Evolutionary conservation across 2,113 vertebrate genomes (phyloP).

Genomic region (Callopanchax toddi): DNA sequence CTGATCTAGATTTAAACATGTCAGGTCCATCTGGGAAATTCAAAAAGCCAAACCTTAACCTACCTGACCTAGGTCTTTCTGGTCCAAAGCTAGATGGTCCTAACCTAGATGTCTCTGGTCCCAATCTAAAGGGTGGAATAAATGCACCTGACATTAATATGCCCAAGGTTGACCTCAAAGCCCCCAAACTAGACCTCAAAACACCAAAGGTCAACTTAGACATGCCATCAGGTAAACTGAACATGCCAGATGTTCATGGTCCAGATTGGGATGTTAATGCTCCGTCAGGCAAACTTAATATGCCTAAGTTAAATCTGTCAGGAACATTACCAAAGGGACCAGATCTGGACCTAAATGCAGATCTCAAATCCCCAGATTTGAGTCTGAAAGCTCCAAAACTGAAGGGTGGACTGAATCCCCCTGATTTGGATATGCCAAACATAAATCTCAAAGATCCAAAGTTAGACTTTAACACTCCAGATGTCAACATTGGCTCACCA

Average conservation of each 20-base stretch:
- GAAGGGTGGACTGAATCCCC: constrained; percentile 53
- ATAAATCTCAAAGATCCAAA: constrained; percentile 50
- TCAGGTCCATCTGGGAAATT: constrained; percentile 40
- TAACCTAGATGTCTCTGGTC: constrained; percentile 47
- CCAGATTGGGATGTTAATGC: constrained; percentile 29
- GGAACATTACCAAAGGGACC: constrained; percentile 48
- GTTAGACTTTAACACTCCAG: constrained; percentile 54
- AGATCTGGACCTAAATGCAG: constrained; percentile 38
- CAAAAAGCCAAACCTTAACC: constrained; percentile 34
- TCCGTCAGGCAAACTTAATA: constrained; percentile 36
- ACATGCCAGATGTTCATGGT: constrained; percentile 29
- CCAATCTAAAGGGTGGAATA: constrained; percentile 42
- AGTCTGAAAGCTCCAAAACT: constrained; percentile 59
- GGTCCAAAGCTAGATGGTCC: constrained; percentile 43
- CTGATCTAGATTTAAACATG: constrained; percentile 29
- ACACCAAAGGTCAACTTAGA: constrained; percentile 20
- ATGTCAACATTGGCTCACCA: constrained; percentile 26
- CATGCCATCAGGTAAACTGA: constrained; percentile 42
- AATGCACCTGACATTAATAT: constrained; percentile 52
- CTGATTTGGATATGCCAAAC: constrained; percentile 54
- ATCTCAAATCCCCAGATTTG: constrained; percentile 40
- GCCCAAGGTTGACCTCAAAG: constrained; percentile 37
- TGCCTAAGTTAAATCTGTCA: constrained; percentile 39
- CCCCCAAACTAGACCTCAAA: constrained; percentile 46
- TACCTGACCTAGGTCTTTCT: constrained; percentile 38